These are phyloP conservation scores for Bombus pyrosoma DNA, from an alignment of 1,140 invertebrate genomes.

Conservation along the genomic window DNA sequence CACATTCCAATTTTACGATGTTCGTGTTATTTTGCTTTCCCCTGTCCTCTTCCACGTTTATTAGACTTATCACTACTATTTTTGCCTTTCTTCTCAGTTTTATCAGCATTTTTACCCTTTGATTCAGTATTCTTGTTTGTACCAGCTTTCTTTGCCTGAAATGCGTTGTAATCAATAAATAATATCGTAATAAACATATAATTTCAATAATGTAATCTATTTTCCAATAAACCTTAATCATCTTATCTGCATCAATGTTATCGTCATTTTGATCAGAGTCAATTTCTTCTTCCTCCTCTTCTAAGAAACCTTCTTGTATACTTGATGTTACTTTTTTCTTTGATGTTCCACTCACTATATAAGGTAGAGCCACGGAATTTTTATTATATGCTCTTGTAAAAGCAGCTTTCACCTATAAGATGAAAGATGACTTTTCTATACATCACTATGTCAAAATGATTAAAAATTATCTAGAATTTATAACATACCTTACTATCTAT, in stretches of 20 bases:
- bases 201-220: conserved; percentile 37
- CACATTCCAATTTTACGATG: conserved; percentile 32
- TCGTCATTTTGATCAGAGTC: conserved; percentile 86
- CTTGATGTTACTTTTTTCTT: conserved; percentile 82
- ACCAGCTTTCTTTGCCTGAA: conserved; percentile 76
- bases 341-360: conserved; percentile 85
- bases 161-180: conserved; percentile 14
- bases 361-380: conserved; percentile 86
- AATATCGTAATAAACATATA: conserved; percentile 12
- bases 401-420: conserved; percentile 91
- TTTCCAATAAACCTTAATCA: conserved; percentile 88
- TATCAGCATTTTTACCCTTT: conserved; percentile 27
- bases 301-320: conserved; percentile 78
- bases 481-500: conserved; percentile 89
- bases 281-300: conserved; percentile 83
- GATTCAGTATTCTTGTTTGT: conserved; percentile 42
- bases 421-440: not conserved
- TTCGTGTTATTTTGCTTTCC: conserved; percentile 63
- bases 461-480: not conserved
- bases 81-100: conserved; percentile 48
- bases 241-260: conserved; percentile 88
- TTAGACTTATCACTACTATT: conserved; percentile 26
- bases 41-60: conserved; percentile 71
- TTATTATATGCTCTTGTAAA: conserved; percentile 97
- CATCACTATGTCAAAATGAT: conserved; percentile 15